phyloP scores from a whole-genome alignment of 2,888 invertebrate species.

The Dichetophora obliterata region DNA sequence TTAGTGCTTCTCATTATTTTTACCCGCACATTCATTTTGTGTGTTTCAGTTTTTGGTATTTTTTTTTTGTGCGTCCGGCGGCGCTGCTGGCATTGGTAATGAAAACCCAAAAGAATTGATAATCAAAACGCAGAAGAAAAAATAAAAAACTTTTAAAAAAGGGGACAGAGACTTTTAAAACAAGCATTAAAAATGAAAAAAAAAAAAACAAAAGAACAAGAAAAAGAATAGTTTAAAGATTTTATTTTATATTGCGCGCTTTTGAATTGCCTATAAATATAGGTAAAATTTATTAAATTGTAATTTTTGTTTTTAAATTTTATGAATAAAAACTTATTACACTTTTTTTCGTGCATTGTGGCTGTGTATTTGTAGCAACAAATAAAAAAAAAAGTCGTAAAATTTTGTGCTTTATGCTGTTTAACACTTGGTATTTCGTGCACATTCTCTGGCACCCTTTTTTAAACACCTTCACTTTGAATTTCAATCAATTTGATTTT shows the following conservation, averaged over 20 bases:
- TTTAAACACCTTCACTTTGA: constrained; percentile 32
- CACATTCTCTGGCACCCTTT: constrained; percentile 21
- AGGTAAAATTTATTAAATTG: not conserved
- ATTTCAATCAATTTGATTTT: not conserved
- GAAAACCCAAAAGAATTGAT: constrained; percentile 29
- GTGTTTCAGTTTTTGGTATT: constrained; percentile 3
- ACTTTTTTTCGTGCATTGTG: not conserved
- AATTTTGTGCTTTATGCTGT: no score
- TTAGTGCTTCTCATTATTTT: constrained; percentile 24
- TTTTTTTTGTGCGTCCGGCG: constrained; percentile 20
- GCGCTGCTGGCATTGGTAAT: constrained; percentile 45
- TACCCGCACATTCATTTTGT: constrained; percentile 27
- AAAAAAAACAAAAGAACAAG: not conserved
- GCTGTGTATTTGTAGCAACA: not conserved
- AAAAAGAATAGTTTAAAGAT: not conserved
- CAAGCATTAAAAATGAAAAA: not conserved
- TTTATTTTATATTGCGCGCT: not conserved
- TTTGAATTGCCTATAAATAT: not conserved
- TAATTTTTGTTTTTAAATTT: no score
- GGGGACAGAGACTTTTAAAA: not conserved
- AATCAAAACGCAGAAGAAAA: not conserved
- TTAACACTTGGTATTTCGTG: not conserved
- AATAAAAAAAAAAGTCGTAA: no score
- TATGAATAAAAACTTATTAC: not conserved
- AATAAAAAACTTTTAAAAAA: not conserved